Evolutionary conservation across 37 sponge, comb jelly and placozoan genomes (phyloP).

Genomic region (Diacarnus erythraeanus): DNA sequence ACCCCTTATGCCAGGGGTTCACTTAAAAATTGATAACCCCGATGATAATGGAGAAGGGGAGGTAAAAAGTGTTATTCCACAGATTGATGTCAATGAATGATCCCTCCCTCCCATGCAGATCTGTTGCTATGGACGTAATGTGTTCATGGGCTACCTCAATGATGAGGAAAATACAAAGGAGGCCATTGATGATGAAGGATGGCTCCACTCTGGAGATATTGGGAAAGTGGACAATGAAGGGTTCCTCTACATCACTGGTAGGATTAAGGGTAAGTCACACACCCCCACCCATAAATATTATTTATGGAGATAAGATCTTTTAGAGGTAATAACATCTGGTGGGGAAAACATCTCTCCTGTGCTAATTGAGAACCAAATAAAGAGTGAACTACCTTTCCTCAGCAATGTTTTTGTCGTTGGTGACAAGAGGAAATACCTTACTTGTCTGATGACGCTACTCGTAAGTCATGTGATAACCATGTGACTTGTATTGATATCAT

Average conservation of each 20-base stretch:
- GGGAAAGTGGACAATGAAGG: conserved; percentile 75
- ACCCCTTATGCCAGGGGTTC: conserved; percentile 51
- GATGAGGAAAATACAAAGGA: conserved; percentile 87
- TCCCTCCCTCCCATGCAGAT: conserved; percentile 47
- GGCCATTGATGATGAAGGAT: conserved; percentile 85
- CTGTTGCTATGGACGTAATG: conserved; percentile 75
- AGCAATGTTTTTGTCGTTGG: conserved; percentile 88
- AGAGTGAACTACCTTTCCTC: conserved; percentile 74
- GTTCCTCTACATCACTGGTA: conserved; percentile 69
- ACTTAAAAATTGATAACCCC: conserved; percentile 69
- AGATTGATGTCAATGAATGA: background rate
- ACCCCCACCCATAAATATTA: background rate
- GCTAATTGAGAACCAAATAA: conserved; percentile 69
- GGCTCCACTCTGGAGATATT: conserved; percentile 94
- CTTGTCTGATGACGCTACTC: conserved; percentile 78
- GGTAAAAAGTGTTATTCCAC: conserved; percentile 29
- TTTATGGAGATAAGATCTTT: background rate
- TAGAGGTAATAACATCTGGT: conserved; percentile 67
- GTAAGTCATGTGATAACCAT: no score
- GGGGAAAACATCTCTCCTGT: conserved; percentile 90
- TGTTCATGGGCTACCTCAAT: conserved; percentile 94
- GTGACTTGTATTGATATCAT: no score
- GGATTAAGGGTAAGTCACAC: conserved; percentile 65
- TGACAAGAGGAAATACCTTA: conserved; percentile 74
- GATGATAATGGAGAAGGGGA: conserved; percentile 91